phyloP scores from a whole-genome alignment of 1,140 invertebrate genomes.

The Ceratosolen solmsi region DNA sequence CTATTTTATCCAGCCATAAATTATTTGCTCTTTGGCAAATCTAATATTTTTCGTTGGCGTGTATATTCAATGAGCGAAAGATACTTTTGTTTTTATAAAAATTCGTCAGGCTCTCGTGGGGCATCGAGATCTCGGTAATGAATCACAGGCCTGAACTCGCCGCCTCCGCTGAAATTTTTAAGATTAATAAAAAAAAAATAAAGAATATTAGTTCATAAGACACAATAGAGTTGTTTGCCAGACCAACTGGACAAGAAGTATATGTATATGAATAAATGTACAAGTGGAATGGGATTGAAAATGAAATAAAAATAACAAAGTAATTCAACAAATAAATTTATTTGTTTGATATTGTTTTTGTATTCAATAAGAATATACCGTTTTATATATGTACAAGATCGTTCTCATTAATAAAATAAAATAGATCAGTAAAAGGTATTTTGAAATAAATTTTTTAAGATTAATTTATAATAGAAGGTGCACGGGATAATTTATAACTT shows the following conservation, averaged over 20 bases:
- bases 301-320: slow-evolving; percentile 61
- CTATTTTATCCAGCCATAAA: slow-evolving; percentile 25
- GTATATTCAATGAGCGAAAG: slow-evolving; percentile 33
- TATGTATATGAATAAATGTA: slow-evolving; percentile 25
- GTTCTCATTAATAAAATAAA: slow-evolving; percentile 45
- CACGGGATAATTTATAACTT: slow-evolving; percentile 2
- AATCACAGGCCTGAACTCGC: slow-evolving; percentile 88
- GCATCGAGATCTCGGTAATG: slow-evolving; percentile 94
- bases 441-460: slow-evolving; percentile 31
- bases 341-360: slow-evolving; percentile 55
- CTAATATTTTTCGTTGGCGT: slow-evolving; percentile 25
- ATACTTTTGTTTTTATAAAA: slow-evolving; percentile 75
- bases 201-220: slow-evolving; percentile 47
- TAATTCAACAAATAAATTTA: slow-evolving; percentile 62
- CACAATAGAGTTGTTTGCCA: slow-evolving; percentile 31
- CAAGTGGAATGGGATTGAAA: slow-evolving; percentile 61
- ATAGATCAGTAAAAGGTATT: slow-evolving; percentile 1
- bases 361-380: slow-evolving; percentile 18
- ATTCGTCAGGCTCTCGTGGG: slow-evolving; percentile 89
- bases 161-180: slow-evolving; percentile 76
- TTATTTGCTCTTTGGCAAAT: slow-evolving; percentile 7
- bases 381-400: slow-evolving; percentile 53
- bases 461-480: slow-evolving; percentile 33
- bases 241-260: slow-evolving; percentile 63
- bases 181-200: slow-evolving; percentile 36